Conservation (phyloP, 2,113 vertebrate species). For the Oreochromis tanganicae region DNA sequence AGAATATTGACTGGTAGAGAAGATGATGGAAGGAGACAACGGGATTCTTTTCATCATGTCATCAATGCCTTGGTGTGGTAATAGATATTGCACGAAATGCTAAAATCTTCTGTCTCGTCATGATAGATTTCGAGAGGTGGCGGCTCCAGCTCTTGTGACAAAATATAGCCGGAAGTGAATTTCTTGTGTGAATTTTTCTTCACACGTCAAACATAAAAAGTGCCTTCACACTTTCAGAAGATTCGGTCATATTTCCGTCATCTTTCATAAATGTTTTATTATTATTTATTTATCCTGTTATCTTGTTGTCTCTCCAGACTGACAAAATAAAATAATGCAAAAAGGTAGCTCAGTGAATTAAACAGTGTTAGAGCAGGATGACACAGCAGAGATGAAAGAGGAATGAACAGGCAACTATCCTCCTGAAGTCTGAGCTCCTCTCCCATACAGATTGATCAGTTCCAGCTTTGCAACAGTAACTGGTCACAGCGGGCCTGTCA, state of each 20-base stretch:
- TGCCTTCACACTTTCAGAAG: slow-evolving; percentile 6
- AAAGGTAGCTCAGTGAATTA: not conserved
- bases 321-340: not conserved
- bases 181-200: slow-evolving; percentile 30
- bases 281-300: not conserved
- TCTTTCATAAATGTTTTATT: not conserved
- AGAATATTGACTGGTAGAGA: slow-evolving; percentile 24
- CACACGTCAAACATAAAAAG: slow-evolving; percentile 32
- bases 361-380: not conserved
- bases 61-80: not conserved
- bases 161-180: slow-evolving; percentile 19
- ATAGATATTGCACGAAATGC: not conserved
- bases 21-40: slow-evolving; percentile 12
- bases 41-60: slow-evolving; percentile 27
- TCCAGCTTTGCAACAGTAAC: not conserved
- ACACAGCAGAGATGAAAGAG: not conserved
- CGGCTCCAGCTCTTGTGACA: not conserved
- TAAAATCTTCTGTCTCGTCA: not conserved
- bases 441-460: not conserved
- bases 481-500: not conserved
- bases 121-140: slow-evolving; percentile 1
- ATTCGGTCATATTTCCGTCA: not conserved
- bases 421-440: not conserved
- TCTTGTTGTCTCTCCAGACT: not conserved
- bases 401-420: not conserved